Evolutionary conservation across 2,888 invertebrate genomes (phyloP), one percentile per base, ranked within the genome.

Genomic region (Nematopogon swammerdamellus): DNA sequence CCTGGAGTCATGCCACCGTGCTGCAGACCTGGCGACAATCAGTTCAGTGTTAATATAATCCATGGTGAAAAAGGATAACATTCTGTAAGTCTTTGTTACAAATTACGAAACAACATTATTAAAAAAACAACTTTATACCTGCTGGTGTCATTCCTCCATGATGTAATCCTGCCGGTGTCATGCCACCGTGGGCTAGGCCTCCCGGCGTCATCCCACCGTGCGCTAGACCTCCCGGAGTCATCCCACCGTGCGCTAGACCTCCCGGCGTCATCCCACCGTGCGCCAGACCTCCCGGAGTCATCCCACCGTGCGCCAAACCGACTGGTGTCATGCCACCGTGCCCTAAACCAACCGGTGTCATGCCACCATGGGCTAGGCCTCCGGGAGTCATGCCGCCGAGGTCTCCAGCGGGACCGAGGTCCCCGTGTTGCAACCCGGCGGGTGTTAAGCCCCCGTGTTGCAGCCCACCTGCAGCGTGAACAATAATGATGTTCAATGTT

Each of bases 121-220:
- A n/a, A n/a, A n/a, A n/a, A n/a, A n/a, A n/a, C n/a, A n/a, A n/a
- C n/a, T 25, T 8, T 8, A 14, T 36, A 36, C 58, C 58, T 0
- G 49, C 58, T 0, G 61, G 60, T n/a, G 60, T 73, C 62, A 74
- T 67, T 14, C 71, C 66, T 2, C 72, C 73, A 50, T 75, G 71
- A 49, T 68, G 64, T 16, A 75, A 55, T 3, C 68, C 73, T 1
- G 60, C 67, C 1, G 70, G 68, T 1, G 63, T 61, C 52, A 59
- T 57, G 3, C 61, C 64, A 2, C 62, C 63, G 47, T 65, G 65
- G 18, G 63, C 56, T 5, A 71, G 47, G 1, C 64, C 65, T 0
- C 54, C 62, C 0, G 71, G 69, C 8, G 70, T 81, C 68, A 82
- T 71, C 6, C 80, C 74, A 1, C 81, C 80, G 53, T 79, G 71